Conservation (phyloP, 2,113 vertebrate species). For the Tragelaphus buxtoni region DNA sequence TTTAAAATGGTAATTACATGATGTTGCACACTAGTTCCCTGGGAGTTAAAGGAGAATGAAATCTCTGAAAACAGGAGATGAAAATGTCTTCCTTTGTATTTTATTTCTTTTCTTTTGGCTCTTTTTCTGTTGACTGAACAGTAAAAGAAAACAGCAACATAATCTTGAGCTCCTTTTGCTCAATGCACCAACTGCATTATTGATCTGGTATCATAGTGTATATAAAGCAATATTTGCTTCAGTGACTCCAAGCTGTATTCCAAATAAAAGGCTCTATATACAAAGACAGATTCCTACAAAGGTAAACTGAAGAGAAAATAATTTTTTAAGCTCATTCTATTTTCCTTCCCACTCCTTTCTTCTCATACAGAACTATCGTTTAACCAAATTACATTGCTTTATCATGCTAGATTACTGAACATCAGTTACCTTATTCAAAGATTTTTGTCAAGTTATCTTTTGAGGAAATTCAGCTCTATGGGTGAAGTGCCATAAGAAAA, state of each 20-base stretch:
- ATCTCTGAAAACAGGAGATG: neutral
- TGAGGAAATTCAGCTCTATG: neutral
- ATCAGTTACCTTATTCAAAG: neutral
- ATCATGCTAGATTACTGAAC: neutral
- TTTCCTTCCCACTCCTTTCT: constrained; percentile 5
- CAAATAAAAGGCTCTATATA: constrained; percentile 23
- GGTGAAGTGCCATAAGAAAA: neutral
- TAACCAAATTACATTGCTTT: constrained; percentile 32
- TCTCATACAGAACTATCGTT: constrained; percentile 15
- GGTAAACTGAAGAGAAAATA: constrained; percentile 50
- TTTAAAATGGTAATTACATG: neutral
- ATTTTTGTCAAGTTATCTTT: constrained; percentile 30
- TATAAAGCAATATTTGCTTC: constrained; percentile 47
- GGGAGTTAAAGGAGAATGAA: neutral
- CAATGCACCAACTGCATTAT: neutral
- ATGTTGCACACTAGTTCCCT: neutral
- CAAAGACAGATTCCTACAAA: constrained; percentile 4
- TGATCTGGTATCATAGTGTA: neutral
- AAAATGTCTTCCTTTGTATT: constrained; percentile 12
- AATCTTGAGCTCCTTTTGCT: constrained; percentile 40
- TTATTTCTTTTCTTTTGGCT: constrained; percentile 27
- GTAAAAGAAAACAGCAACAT: constrained; percentile 50
- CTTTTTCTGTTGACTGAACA: constrained; percentile 56
- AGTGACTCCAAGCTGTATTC: neutral
- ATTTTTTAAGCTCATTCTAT: constrained; percentile 38